Base-by-base conservation (phyloP, 2,113 vertebrate genomes). In the Crotalus horridus region DNA sequence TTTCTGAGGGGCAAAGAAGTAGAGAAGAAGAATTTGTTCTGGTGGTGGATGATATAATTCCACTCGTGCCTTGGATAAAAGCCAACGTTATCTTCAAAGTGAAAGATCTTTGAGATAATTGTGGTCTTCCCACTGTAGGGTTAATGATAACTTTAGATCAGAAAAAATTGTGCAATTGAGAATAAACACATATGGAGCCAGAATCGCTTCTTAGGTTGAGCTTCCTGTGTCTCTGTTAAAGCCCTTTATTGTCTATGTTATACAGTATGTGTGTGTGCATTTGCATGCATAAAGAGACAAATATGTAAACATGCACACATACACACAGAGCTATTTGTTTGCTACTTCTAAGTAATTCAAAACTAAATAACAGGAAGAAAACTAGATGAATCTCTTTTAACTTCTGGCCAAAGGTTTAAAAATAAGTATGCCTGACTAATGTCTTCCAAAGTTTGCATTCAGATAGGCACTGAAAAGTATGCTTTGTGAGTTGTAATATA, bases 381-480 rank as follows among this genome's bases (percentile, higher is more conserved):
- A 81, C 29, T 92, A 90, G 94, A 87, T 29, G 92, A 43, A 17
- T 53, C 64, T 86, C 56, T 58, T 81, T 94, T 5, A 0, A 23
- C 95, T 90, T 86, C 91, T 92, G 95, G 43, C 61, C 3, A 13
- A 46, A 33, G 55, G 10, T 93, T 26, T 88, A 92, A 51, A 91
- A 91, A 92, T 92, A 93, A 93, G 0, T 6, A 89, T 93, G 85
- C 21, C 0, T 87, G 92, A 95, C 94, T 93, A 95, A 64, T 58
- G 87, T 88, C 94, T 96, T 95, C 89, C 93, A 93, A 94, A 93
- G 94, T 96, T 92, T 91, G 88, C 87, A 92, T 53, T 94, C 51
- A 20, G 17, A 87, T 95, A 93, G 94, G 94, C 96, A 94, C 89
- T 58, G 86, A 93, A 95, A 96, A 96, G 95, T 94, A 91, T 94